Base-by-base conservation (phyloP, 2,888 invertebrate species). In the Eudemis profundana region DNA sequence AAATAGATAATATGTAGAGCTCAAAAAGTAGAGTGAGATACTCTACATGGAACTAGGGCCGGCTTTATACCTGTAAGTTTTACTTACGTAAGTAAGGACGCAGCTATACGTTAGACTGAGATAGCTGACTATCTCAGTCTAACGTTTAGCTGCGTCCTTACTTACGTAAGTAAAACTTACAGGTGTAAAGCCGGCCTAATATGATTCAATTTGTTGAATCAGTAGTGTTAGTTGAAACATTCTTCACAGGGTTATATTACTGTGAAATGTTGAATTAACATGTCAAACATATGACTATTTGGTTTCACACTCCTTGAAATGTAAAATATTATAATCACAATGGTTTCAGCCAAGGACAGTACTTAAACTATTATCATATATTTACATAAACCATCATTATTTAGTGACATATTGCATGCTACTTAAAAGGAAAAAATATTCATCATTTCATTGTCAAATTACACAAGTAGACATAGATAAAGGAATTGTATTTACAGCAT, bases 401-500 rank as follows among this genome's bases (percentile, higher is more conserved):
- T 63, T 47, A 14, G 23, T 47, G 38, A 54, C 38, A 33, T 29
- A 60, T 42, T 56, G 21, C 42, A 56, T 42, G 47, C 56, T 21
- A 29, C n/a, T n/a, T n/a, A 12, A 46, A 49, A n/a, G 19, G 42
- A 63, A 40, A 56, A 49, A 21, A 47, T 40, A 29, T 33, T 54
- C 10, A 33, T 38, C 15, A 42, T 46, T 27, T 27, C 19, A 62
- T 51, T 64, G 47, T 23, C 36, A 64, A 47, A 38, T 47, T 33
- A 42, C 42, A 57, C 42, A 56, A 51, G 36, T 50, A 51, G 27
- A 61, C 44, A 64, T 50, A 38, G 21, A 47, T 23, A 59, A 44
- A 54, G 44, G 50, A 64, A 49, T 44, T 56, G 36, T 59, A 64
- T 63, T 64, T 60, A 65, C 67, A 61, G 17, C 60, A 51, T 46